Percentiles rank a stretch among this genome's conserved stretches.
phyloP scores from a whole-genome alignment of 2,113 vertebrate species.

The Daphoenositta chrysoptera region DNA sequence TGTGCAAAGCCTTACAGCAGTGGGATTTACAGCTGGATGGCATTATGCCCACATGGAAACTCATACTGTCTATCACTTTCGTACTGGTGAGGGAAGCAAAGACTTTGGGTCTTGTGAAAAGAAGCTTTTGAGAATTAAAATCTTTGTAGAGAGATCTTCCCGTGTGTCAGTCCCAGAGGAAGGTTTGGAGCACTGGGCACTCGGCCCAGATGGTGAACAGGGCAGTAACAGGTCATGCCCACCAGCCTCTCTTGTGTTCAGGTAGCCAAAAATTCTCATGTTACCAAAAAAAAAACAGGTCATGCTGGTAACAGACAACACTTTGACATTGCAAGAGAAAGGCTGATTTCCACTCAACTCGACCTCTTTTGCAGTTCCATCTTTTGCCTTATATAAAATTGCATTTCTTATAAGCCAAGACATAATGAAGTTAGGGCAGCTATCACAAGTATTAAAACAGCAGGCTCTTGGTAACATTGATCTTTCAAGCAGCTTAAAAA shows the following conservation, averaged over 20 bases:
- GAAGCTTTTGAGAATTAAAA: background rate
- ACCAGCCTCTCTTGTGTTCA: background rate
- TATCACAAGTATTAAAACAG: conserved; percentile 18
- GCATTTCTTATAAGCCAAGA: conserved; percentile 14
- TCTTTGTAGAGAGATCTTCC: background rate
- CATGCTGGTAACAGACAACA: background rate
- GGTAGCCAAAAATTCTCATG: background rate
- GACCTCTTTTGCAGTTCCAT: background rate
- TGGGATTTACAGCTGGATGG: background rate
- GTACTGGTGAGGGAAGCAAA: background rate
- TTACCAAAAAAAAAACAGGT: background rate
- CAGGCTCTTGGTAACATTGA: conserved; percentile 27
- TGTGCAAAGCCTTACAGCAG: background rate
- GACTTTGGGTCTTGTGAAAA: background rate
- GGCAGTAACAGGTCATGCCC: no score
- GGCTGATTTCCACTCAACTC: background rate
- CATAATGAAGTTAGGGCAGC: background rate
- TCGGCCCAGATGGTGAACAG: background rate
- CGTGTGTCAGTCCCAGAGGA: background rate
- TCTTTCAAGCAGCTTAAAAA: conserved; percentile 24
- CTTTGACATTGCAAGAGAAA: background rate
- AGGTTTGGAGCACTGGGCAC: background rate
- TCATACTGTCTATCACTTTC: background rate
- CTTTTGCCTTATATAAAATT: background rate
- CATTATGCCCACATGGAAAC: background rate